phyloP scores from a whole-genome alignment of 2,888 invertebrate genomes.

The Lasioglossum vierecki region DNA sequence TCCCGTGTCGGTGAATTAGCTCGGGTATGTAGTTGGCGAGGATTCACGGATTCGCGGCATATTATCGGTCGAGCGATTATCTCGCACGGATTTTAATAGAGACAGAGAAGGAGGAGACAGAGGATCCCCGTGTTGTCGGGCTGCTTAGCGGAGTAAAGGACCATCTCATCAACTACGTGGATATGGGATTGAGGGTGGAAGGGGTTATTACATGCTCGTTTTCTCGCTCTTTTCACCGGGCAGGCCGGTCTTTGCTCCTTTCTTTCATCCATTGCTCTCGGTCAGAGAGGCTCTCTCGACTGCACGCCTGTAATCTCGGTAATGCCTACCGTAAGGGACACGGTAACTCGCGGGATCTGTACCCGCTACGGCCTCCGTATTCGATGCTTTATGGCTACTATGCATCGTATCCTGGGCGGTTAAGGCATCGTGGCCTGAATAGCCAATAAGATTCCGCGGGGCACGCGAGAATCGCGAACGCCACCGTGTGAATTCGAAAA shows the following conservation, averaged over 20 bases:
- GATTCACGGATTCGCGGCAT: constrained; percentile 75
- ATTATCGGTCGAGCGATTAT: constrained; percentile 74
- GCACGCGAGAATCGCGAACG: constrained; percentile 74
- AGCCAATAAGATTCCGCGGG: constrained; percentile 76
- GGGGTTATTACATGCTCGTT: constrained; percentile 74
- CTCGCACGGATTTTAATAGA: constrained; percentile 77
- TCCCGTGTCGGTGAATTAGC: constrained; percentile 64
- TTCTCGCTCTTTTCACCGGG: constrained; percentile 49
- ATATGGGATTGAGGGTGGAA: constrained; percentile 67
- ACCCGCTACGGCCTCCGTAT: constrained; percentile 50
- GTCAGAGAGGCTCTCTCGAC: constrained; percentile 47
- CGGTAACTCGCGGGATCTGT: constrained; percentile 67
- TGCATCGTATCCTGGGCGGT: constrained; percentile 78
- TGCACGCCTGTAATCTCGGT: constrained; percentile 77
- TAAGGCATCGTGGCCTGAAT: constrained; percentile 77
- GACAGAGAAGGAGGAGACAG: constrained; percentile 34
- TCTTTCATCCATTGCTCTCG: constrained; percentile 33
- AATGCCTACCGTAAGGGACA: constrained; percentile 77
- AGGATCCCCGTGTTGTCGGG: constrained; percentile 47
- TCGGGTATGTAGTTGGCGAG: constrained; percentile 53
- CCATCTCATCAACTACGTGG: constrained; percentile 57
- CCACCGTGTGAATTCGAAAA: constrained; percentile 70
- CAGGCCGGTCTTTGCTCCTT: constrained; percentile 6
- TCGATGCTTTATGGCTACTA: constrained; percentile 78
- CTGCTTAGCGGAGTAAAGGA: constrained; percentile 63